Conservation (phyloP, 2,888 invertebrate genomes). For the Arge pagana region DNA sequence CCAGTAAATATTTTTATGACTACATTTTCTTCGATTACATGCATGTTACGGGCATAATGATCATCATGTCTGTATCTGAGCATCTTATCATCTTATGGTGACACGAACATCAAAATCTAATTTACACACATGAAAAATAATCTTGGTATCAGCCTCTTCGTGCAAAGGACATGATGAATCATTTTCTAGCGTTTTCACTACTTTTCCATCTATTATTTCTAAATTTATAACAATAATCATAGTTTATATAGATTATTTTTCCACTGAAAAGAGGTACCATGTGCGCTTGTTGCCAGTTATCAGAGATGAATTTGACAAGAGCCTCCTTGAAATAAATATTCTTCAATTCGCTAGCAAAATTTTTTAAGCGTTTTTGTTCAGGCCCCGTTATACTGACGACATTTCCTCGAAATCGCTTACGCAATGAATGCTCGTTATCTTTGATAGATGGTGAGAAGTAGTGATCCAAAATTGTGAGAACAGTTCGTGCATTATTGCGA, state of each 20-base stretch:
- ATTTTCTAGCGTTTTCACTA: conserved; percentile 24
- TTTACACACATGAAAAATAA: conserved; percentile 31
- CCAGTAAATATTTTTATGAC: conserved; percentile 33
- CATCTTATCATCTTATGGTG: conserved; percentile 22
- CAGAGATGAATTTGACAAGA: conserved; percentile 39
- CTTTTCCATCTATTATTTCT: conserved; percentile 22
- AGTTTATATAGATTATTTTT: conserved; percentile 35
- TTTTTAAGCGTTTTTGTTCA: conserved; percentile 15
- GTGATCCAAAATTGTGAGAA: conserved; percentile 23
- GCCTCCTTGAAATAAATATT: conserved; percentile 32
- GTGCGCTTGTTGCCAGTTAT: conserved; percentile 38
- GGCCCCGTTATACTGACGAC: conserved; percentile 25
- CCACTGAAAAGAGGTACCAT: conserved; percentile 36
- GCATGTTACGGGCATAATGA: conserved; percentile 36
- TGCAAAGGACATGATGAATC: conserved; percentile 28
- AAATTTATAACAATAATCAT: conserved; percentile 31
- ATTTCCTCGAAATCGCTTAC: background rate
- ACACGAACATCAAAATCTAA: conserved; percentile 26
- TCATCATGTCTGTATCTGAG: conserved; percentile 27
- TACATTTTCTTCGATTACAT: conserved; percentile 28
- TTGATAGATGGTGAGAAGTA: conserved; percentile 30
- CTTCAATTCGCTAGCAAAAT: conserved; percentile 26
- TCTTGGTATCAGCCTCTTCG: conserved; percentile 38
- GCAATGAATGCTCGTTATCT: conserved; percentile 24
- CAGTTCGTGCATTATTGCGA: background rate